phyloP scores from a whole-genome alignment of 2,888 invertebrate genomes.

The Eucriotettix oculatus region DNA sequence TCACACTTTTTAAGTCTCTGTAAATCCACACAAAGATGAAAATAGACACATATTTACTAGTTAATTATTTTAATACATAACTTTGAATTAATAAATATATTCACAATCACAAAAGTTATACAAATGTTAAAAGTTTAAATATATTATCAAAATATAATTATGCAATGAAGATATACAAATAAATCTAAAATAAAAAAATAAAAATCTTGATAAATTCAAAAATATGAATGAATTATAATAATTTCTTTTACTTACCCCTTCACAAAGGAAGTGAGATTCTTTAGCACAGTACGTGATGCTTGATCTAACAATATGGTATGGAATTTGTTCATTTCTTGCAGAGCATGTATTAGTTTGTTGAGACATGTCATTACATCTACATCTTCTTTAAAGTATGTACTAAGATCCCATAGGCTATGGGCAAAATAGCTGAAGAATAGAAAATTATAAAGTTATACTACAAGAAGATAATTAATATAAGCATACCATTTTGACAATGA shows the following conservation, averaged over 20 bases:
- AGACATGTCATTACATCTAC: constrained; percentile 63
- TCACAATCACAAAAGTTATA: no score
- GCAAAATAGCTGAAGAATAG: constrained; percentile 49
- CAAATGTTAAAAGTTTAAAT: no score
- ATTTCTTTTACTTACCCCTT: constrained; percentile 49
- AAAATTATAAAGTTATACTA: not conserved
- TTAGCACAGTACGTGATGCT: constrained; percentile 75
- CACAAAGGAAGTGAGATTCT: constrained; percentile 77
- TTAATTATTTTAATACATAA: not conserved
- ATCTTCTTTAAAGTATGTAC: constrained; percentile 74
- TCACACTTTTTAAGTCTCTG: constrained; percentile 79
- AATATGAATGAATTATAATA: no score
- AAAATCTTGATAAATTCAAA: no score
- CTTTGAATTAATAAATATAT: not conserved
- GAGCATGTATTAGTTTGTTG: constrained; percentile 56
- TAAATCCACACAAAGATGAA: constrained; percentile 14
- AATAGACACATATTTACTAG: not conserved
- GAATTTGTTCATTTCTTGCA: constrained; percentile 88
- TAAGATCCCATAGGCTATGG: constrained; percentile 79
- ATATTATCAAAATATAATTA: no score
- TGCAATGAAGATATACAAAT: no score
- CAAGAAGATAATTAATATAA: no score
- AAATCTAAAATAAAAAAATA: no score
- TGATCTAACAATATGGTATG: constrained; percentile 83
- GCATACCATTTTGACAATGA: no score